phyloP scores from a whole-genome alignment of 2,888 invertebrate genomes.

The Nemotelus pantherinus region DNA sequence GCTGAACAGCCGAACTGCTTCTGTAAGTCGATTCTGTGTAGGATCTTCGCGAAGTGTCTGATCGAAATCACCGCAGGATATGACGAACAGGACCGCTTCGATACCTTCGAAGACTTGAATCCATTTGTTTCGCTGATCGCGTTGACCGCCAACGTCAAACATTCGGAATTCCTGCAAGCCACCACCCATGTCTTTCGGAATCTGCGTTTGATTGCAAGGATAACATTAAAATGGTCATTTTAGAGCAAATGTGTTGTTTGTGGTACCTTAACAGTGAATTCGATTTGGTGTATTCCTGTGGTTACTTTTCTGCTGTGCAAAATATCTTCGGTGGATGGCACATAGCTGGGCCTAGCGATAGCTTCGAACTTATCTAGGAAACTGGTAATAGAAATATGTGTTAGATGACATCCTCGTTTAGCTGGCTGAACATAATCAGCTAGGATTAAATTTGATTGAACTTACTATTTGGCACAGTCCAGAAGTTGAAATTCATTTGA shows the following conservation, averaged over 20 bases:
- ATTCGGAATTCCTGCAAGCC: slow-evolving; percentile 80
- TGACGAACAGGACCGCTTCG: slow-evolving; percentile 81
- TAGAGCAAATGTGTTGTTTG: background rate
- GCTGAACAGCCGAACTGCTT: slow-evolving; percentile 76
- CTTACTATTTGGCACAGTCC: slow-evolving; percentile 86
- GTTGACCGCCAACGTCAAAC: slow-evolving; percentile 86
- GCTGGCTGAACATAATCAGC: background rate
- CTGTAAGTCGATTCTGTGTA: slow-evolving; percentile 75
- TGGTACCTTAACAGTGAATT: slow-evolving; percentile 73
- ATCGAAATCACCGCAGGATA: slow-evolving; percentile 84
- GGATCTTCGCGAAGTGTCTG: slow-evolving; percentile 77
- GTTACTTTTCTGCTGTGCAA: slow-evolving; percentile 79
- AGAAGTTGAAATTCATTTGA: slow-evolving; percentile 82
- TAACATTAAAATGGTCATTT: slow-evolving; percentile 2
- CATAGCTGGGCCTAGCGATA: slow-evolving; percentile 72
- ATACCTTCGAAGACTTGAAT: slow-evolving; percentile 87
- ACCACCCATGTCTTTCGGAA: slow-evolving; percentile 76
- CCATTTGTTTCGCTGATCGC: slow-evolving; percentile 85
- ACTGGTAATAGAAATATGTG: slow-evolving; percentile 57
- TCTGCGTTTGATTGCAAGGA: slow-evolving; percentile 57
- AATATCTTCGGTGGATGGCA: slow-evolving; percentile 81
- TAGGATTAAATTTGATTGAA: slow-evolving; percentile 52
- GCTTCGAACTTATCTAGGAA: slow-evolving; percentile 78
- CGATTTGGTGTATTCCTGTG: slow-evolving; percentile 78
- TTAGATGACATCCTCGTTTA: background rate